phyloP scores from a whole-genome alignment of 2,113 vertebrate species.

The Scolopax mira region DNA sequence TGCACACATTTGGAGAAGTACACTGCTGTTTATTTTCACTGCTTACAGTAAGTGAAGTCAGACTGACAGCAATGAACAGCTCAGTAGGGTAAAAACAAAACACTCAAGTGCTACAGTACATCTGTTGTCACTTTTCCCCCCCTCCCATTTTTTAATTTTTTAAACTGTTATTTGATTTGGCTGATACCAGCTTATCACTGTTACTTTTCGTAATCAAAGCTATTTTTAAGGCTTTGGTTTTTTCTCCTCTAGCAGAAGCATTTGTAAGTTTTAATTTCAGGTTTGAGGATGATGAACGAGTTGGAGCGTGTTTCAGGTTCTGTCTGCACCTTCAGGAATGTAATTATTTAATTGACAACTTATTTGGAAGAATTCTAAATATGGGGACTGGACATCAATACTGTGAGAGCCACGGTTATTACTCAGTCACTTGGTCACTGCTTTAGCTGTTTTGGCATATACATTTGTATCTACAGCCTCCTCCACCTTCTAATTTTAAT shows the following conservation, averaged over 20 bases:
- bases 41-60: not conserved
- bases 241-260: not conserved
- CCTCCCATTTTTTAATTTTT: not conserved
- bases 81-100: not conserved
- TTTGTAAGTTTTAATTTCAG: not conserved
- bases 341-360: not conserved
- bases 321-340: not conserved
- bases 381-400: not conserved
- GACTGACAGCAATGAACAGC: not conserved
- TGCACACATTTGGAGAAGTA: not conserved
- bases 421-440: not conserved
- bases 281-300: not conserved
- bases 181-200: not conserved
- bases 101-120: not conserved
- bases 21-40: constrained; percentile 16
- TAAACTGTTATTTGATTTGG: constrained; percentile 5
- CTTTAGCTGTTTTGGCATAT: not conserved
- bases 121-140: not conserved
- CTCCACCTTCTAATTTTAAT: not conserved
- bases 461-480: not conserved
- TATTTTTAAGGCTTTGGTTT: not conserved
- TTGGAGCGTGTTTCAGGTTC: not conserved
- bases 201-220: not conserved
- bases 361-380: not conserved
- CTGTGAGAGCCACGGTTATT: not conserved